Base-by-base conservation (phyloP, 2,888 invertebrate species). In the Erpobdella octoculata region DNA sequence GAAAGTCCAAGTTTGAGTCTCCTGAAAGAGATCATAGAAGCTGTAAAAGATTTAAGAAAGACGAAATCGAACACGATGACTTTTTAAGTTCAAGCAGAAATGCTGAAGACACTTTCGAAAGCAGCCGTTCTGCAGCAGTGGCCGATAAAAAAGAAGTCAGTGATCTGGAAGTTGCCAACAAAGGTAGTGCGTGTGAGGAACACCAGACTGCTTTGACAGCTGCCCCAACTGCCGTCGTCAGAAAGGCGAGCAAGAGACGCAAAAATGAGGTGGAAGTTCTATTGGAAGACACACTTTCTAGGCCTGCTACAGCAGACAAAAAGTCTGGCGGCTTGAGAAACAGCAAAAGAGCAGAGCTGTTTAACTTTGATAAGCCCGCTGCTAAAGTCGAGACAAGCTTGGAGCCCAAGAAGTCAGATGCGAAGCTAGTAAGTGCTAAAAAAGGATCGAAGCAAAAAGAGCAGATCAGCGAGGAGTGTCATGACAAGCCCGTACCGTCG, bases 201-300 rank as follows among this genome's bases (percentile, higher is more conserved):
- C 46, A 21, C 5, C 15, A 9, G 65, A 37, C 5, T 5, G 65
- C 9, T 9, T n/a, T n/a, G n/a, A n/a, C n/a, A n/a, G n/a, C n/a
- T n/a, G 25, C 15, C 33, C 15, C 4, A 25, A 35, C 31, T 12
- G 62, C 31, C n/a, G n/a, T 12, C 28, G 41, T 38, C 18, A 69
- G 21, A 48, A 69, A 69, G 37, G 46, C 21, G 33, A 46, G n/a
- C n/a, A 69, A 69, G 58, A 53, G 69, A 15, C 12, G 69, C 1
- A 69, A 58, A 36, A 69, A 69, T 35, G 69, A 69, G 35, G 69
- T 69, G n/a, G 69, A 69, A n/a, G 36, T 48, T 1, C 35, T 69
- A 21, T 36, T 69, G 36, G 69, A 69, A 31, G 69, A 69, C 35
- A 69, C 69, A 8, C 58, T 69, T 33, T 69, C 69, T 9, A 28